Evolutionary conservation across 1,140 invertebrate genomes (phyloP), one percentile per base, ranked within the genome.

Genomic region (Nasonia vitripennis): DNA sequence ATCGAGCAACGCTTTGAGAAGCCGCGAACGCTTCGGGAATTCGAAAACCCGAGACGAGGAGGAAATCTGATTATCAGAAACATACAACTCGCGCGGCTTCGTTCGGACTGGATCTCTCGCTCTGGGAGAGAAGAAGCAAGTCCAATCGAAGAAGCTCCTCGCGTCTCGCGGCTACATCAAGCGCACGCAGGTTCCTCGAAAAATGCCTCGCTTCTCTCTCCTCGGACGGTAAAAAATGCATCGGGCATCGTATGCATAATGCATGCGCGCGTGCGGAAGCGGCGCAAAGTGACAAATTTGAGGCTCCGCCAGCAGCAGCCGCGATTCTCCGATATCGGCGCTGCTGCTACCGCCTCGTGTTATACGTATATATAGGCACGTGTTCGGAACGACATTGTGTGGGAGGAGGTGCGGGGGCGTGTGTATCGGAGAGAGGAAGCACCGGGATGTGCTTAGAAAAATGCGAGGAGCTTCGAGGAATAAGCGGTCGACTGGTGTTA

Each of bases 221-320:
- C 37, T 17, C 9, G 34, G 14, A 12, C 7, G 78, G 6, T 80
- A 45, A 83, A 83, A 83, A 83, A 83, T 83, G 82, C 62, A 83
- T 68, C 75, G 73, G 82, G 55, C 74, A 70, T 78, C n/a, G 82
- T 51, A 78, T 83, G 74, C 82, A 83, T 83, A 78, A 83, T 83
- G 62, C 81, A 83, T 83, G 55, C 37, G 55, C 37, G 14, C 45
- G 27, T 1, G 1, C 27, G 41, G 17, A 27, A 48, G 41, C 68
- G 68, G 14, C 20, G 71, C 11, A 55, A 68, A 67, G 74, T 83
- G 74, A 83, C 74, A 75, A 83, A 83, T 83, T 83, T 62, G 27
- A 81, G 79, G 68, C 9, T 12, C 23, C 27, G 68, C 68, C 55
- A 48, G 37, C 51, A 12, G 17, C 51, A 12, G n/a, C 27, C 23